Evolutionary conservation across 2,113 vertebrate genomes (phyloP), one percentile per base, ranked within the genome.

Genomic region (Nipponia nippon): DNA sequence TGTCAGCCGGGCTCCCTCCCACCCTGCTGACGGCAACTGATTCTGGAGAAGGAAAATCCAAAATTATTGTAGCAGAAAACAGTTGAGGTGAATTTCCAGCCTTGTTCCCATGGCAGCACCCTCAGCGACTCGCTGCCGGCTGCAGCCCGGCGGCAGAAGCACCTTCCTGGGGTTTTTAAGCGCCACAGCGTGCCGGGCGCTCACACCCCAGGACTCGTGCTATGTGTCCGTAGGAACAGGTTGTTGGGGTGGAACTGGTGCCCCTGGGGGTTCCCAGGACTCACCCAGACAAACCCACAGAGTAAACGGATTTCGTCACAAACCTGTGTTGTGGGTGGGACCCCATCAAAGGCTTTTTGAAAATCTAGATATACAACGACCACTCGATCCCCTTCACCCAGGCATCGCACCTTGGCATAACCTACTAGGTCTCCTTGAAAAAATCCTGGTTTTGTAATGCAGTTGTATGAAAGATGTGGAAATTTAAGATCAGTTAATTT

Each of bases 101-200:
- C 18, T 5, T 13, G 26, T 10, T 36, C 23, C 32, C 34, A 27
- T 2, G 40, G 27, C 3, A 2, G 25, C 20, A 38, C 56, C 25
- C 56, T 16, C 26, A 10, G 34, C 6, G 4, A 17, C 34, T 27
- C 19, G 8, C 38, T 53, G 36, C 71, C 4, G 4, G 70, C 50
- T 32, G 50, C 53, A 27, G 34, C 25, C 1, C 8, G 56, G 44
- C 11, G 1, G 32, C 44, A 61, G 46, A 36, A 26, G 21, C n/a
- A 8, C n/a, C 27, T 7, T 32, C 25, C 44, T 7, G n/a, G 58
- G 19, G 44, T 7, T 38, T 61, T 49, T 25, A 25, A 49, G n/a
- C 4, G 2, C n/a, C 3, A 9, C 16, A 9, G 34, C 6, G 46
- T 15, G 44, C n/a, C 3, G 2, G n/a, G n/a, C 38, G 14, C 16